Evolutionary conservation across 2,888 invertebrate species (phyloP).

Genomic region (Rhimphoctona megacephalus): DNA sequence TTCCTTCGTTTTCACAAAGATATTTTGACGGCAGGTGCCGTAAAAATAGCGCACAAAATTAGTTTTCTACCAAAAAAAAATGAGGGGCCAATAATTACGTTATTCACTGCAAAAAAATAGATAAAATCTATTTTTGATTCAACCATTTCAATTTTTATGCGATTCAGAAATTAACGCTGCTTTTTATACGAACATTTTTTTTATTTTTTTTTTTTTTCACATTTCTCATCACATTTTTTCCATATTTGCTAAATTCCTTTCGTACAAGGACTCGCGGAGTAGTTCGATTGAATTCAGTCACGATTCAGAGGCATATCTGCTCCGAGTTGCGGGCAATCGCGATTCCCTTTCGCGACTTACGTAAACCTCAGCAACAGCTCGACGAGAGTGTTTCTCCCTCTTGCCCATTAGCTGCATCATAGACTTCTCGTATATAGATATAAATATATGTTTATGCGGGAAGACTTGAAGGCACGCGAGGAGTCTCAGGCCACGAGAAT

Average conservation of each 20-base stretch:
- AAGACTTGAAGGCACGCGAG: conserved; percentile 54
- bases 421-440: conserved; percentile 32
- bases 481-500: conserved; percentile 69
- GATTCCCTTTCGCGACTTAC: conserved; percentile 68
- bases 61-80: too few species aligned
- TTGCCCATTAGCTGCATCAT: conserved; percentile 61
- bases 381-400: conserved; percentile 55
- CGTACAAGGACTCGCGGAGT: conserved; percentile 30
- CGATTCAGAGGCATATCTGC: conserved; percentile 43
- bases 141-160: too few species aligned
- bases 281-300: conserved; percentile 36
- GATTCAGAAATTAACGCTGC: too few species aligned
- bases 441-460: conserved; percentile 34
- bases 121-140: too few species aligned
- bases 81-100: too few species aligned
- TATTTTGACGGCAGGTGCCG: too few species aligned
- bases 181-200: too few species aligned
- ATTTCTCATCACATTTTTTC: background rate
- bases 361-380: conserved; percentile 48
- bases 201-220: too few species aligned
- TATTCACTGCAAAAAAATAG: too few species aligned
- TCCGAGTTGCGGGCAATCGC: conserved; percentile 36
- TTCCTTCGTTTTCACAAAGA: too few species aligned
- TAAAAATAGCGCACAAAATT: too few species aligned
- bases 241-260: background rate